phyloP scores from a whole-genome alignment of 2,888 invertebrate species.

The Spatulosminthurus flaviceps region DNA sequence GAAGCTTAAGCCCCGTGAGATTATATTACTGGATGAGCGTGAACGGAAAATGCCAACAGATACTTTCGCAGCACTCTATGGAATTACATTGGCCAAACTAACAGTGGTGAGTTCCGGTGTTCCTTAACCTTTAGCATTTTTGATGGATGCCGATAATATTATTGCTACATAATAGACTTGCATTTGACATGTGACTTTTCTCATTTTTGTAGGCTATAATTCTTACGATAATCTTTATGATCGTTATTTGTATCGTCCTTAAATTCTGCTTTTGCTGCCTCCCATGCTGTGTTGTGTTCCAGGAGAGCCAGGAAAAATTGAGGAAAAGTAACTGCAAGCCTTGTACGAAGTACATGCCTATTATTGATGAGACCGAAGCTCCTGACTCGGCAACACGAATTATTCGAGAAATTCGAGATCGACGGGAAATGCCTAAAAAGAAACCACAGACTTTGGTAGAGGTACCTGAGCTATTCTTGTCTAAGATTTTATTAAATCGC shows the following conservation, averaged over 20 bases:
- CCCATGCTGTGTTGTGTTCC: not conserved
- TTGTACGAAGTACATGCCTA: constrained; percentile 5
- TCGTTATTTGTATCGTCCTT: constrained; percentile 14
- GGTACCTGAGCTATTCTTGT: too few species aligned
- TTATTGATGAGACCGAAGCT: not conserved
- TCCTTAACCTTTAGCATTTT: too few species aligned
- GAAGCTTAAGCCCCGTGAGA: not conserved
- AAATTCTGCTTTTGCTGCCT: constrained; percentile 25
- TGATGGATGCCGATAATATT: too few species aligned
- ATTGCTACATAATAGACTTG: too few species aligned
- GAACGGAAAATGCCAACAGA: not conserved
- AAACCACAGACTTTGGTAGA: too few species aligned
- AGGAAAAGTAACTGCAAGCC: not conserved
- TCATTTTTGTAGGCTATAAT: constrained; percentile 3
- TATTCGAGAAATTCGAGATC: constrained; percentile 23
- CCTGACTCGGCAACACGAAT: not conserved
- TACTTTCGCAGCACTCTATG: constrained; percentile 19
- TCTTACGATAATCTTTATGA: constrained; percentile 12
- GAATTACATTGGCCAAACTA: constrained; percentile 34
- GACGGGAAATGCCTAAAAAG: constrained; percentile 27
- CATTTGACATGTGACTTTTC: not conserved
- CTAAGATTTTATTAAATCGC: too few species aligned
- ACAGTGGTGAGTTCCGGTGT: constrained; percentile 20
- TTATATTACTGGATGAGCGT: not conserved
- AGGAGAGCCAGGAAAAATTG: not conserved